A percentile compares a stretch with the other conserved stretches of the same genome.
Conservation (phyloP, 2,888 invertebrate genomes). For the Salticus scenicus region DNA sequence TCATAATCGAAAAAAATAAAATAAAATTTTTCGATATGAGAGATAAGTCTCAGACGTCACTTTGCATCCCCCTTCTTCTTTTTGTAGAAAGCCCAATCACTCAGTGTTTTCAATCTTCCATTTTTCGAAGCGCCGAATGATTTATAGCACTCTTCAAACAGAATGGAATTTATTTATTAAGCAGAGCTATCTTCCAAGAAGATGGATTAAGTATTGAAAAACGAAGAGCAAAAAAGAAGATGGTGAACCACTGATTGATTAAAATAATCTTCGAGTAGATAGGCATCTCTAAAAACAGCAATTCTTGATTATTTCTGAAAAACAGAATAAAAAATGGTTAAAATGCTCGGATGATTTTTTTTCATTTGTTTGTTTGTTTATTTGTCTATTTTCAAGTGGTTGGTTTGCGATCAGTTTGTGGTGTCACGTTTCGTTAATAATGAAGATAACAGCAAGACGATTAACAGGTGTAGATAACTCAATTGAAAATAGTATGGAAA, state of each 20-base stretch:
- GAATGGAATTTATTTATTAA: constrained; percentile 41
- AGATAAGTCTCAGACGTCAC: background rate
- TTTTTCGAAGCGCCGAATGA: constrained; percentile 45
- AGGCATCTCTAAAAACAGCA: background rate
- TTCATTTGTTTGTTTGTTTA: too few species aligned
- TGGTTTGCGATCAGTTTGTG: too few species aligned
- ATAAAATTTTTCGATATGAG: background rate
- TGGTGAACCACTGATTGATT: background rate
- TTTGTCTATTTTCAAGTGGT: too few species aligned
- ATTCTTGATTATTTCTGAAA: background rate
- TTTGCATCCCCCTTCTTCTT: background rate
- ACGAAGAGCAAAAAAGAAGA: background rate
- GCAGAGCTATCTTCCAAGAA: constrained; percentile 12
- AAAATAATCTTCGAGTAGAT: background rate
- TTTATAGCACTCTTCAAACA: constrained; percentile 32
- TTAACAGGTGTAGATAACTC: too few species aligned
- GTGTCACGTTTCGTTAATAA: too few species aligned
- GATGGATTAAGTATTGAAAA: constrained; percentile 31
- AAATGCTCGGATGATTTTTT: background rate
- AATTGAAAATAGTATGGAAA: too few species aligned
- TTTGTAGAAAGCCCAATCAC: background rate
- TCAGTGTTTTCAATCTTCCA: background rate
- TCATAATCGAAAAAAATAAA: background rate
- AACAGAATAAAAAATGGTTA: background rate
- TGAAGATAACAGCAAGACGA: too few species aligned